These are phyloP conservation scores for Hylia prasina DNA, from an alignment of 2,113 vertebrate genomes.

Conservation along the genomic window DNA sequence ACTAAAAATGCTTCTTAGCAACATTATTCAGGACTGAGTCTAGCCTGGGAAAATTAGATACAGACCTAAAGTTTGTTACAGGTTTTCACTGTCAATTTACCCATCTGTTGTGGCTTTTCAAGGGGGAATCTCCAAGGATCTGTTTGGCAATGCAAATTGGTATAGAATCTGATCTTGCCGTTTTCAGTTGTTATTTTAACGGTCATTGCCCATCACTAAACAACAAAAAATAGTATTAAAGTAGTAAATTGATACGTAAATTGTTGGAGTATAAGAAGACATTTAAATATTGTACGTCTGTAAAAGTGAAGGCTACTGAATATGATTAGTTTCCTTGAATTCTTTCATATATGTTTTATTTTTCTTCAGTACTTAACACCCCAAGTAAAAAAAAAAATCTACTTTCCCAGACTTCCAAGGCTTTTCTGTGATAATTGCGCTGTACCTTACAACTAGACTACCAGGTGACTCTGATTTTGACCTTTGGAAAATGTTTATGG, in stretches of 20 bases:
- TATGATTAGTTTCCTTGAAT: not conserved
- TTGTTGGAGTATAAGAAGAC: not conserved
- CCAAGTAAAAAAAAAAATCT: not conserved
- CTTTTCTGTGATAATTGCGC: not conserved
- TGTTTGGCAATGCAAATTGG: not conserved
- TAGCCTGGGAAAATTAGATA: not conserved
- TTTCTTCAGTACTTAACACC: not conserved
- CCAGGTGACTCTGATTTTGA: not conserved
- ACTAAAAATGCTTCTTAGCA: not conserved
- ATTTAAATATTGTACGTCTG: not conserved
- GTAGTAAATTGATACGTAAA: not conserved
- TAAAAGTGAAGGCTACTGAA: not conserved
- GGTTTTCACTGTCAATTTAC: constrained; percentile 3
- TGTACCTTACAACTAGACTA: not conserved
- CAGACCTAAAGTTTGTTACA: not conserved
- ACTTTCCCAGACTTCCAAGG: not conserved
- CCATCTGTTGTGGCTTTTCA: not conserved
- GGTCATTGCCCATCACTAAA: not conserved
- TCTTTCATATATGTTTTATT: not conserved
- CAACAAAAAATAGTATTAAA: not conserved
- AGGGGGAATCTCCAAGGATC: not conserved
- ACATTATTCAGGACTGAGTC: not conserved
- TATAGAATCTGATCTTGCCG: not conserved
- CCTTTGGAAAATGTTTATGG: not conserved
- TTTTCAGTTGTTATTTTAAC: not conserved